Evolutionary conservation across 1,140 invertebrate genomes (phyloP).

Genomic region (Neodiprion lecontei): DNA sequence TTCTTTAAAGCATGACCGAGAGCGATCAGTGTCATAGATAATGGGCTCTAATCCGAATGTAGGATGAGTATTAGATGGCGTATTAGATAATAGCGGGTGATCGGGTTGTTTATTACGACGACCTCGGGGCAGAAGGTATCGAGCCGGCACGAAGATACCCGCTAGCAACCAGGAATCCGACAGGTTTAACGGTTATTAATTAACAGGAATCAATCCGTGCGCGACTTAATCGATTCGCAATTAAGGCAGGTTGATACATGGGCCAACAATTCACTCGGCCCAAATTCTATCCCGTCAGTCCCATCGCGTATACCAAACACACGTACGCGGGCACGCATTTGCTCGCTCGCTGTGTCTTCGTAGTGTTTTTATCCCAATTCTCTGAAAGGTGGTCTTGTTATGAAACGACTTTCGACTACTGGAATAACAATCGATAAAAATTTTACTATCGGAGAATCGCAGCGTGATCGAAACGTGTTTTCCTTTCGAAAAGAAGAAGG

Average conservation of each 20-base stretch:
- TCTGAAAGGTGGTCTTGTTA: no score
- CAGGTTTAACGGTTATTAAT: conserved; percentile 12
- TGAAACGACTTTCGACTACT: no score
- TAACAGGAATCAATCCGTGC: conserved; percentile 10
- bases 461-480: no score
- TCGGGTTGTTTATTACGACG: conserved; percentile 10
- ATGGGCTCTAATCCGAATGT: conserved; percentile 12
- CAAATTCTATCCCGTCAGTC: not conserved
- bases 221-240: conserved; percentile 9
- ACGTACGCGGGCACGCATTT: no score
- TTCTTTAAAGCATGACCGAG: not conserved
- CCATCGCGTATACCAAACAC: no score
- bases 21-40: conserved; percentile 13
- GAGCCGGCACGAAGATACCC: not conserved
- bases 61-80: conserved; percentile 13
- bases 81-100: conserved; percentile 12
- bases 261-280: not conserved
- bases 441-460: no score
- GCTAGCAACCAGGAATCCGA: not conserved
- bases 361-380: no score
- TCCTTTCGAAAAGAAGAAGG: no score
- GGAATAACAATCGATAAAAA: no score
- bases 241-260: conserved; percentile 7
- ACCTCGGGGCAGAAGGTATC: not conserved
- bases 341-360: no score